phyloP scores from a whole-genome alignment of 2,888 invertebrate genomes.

The Beris morrisii region DNA sequence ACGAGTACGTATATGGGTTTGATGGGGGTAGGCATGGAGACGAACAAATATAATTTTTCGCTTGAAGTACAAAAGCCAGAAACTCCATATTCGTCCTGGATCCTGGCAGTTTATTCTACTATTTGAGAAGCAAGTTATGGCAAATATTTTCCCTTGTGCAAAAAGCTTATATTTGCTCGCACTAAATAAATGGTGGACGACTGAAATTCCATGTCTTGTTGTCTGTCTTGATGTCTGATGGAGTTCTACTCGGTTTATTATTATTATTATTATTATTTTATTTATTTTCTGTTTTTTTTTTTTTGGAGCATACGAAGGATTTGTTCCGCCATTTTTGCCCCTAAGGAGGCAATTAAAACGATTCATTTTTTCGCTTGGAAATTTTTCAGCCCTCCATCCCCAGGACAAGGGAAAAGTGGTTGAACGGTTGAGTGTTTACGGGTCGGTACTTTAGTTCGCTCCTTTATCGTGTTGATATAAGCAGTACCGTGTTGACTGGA shows the following conservation, averaged over 20 bases:
- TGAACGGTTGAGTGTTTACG: conserved; percentile 23
- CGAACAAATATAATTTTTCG: conserved; percentile 7
- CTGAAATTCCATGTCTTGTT: conserved; percentile 1
- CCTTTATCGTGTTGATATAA: conserved; percentile 13
- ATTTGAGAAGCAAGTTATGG: conserved; percentile 14
- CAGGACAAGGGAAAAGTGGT: conserved; percentile 23
- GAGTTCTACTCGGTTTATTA: no score
- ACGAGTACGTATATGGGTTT: no score
- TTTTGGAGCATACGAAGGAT: neutral
- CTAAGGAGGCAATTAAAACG: conserved; percentile 28
- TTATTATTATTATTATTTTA: neutral
- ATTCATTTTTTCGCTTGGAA: conserved; percentile 4
- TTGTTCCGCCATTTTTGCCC: conserved; percentile 11
- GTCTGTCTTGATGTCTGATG: no score
- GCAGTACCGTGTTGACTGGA: conserved; percentile 14
- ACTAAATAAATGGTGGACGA: conserved; percentile 13
- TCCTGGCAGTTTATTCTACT: neutral
- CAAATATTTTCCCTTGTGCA: conserved; percentile 21
- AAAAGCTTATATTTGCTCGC: conserved; percentile 18
- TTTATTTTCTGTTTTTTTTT: conserved; percentile 13
- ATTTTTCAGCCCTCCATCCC: conserved; percentile 14
- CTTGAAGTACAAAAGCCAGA: conserved; percentile 5
- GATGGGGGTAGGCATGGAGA: no score
- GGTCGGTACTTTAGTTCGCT: conserved; percentile 6
- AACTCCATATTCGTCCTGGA: neutral